A percentile compares a stretch with the other conserved stretches of the same genome.
phyloP scores from a whole-genome alignment of 2,888 invertebrate genomes.

The Congeria kusceri region DNA sequence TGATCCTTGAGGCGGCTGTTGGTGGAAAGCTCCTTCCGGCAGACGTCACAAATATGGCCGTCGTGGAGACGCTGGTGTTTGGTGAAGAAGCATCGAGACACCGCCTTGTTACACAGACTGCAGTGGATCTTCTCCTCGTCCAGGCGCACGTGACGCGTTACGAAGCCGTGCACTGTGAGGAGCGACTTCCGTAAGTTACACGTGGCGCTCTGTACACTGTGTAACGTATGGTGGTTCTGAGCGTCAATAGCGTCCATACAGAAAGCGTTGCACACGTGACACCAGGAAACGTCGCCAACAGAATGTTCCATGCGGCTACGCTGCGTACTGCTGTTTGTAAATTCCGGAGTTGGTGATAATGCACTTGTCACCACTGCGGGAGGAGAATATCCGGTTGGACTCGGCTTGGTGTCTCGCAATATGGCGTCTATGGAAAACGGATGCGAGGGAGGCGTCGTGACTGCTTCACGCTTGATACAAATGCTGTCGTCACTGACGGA shows the following conservation, averaged over 20 bases:
- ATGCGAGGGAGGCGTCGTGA: constrained; percentile 10
- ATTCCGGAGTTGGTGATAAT: background rate
- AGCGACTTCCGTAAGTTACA: constrained; percentile 34
- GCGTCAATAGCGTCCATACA: constrained; percentile 50
- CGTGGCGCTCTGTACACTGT: constrained; percentile 25
- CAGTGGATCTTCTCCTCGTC: constrained; percentile 50
- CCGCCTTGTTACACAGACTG: constrained; percentile 55
- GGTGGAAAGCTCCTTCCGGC: constrained; percentile 53
- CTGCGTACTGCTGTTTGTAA: background rate
- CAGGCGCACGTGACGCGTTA: constrained; percentile 38
- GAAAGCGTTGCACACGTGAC: constrained; percentile 55
- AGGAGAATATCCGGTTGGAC: background rate
- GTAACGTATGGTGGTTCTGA: constrained; percentile 35
- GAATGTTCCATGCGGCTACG: too few species aligned
- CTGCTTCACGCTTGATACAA: constrained; percentile 17
- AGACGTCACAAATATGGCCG: constrained; percentile 55
- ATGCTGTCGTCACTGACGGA: constrained; percentile 28
- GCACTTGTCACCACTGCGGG: constrained; percentile 29
- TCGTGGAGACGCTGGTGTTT: constrained; percentile 60
- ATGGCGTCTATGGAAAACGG: constrained; percentile 49
- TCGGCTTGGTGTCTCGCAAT: constrained; percentile 2
- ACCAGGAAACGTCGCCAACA: constrained; percentile 42
- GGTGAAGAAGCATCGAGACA: constrained; percentile 56
- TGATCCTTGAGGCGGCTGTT: constrained; percentile 62
- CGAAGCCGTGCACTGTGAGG: constrained; percentile 42